Evolutionary conservation across 2,888 invertebrate genomes (phyloP).

Genomic region (Drosophila yooni): DNA sequence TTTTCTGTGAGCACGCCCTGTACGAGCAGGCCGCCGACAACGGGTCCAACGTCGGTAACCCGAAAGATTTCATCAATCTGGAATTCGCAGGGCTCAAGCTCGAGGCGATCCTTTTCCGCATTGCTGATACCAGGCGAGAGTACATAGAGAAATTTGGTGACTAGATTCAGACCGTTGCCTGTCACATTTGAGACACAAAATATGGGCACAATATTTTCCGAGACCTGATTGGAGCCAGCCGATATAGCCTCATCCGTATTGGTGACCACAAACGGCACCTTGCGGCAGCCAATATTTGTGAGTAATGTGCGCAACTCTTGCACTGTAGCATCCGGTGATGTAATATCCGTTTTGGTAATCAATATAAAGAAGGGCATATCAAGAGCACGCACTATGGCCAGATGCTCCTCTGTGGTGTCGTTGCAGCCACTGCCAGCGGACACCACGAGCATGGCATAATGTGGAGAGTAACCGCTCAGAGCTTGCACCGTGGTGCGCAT

Average conservation of each 20-base stretch:
- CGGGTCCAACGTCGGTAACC: conserved; percentile 92
- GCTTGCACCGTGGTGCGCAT: conserved; percentile 97
- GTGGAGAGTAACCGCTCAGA: conserved; percentile 96
- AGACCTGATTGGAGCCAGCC: conserved; percentile 88
- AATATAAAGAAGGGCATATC: conserved; percentile 97
- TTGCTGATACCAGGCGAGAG: conserved; percentile 89
- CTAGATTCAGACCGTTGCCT: conserved; percentile 92
- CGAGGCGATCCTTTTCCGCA: conserved; percentile 89
- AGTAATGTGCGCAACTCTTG: conserved; percentile 88
- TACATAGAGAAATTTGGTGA: conserved; percentile 94
- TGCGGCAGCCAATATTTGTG: conserved; percentile 88
- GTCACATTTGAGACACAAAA: conserved; percentile 96
- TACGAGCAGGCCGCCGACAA: conserved; percentile 93
- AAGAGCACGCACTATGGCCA: conserved; percentile 92
- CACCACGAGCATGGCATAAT: conserved; percentile 94
- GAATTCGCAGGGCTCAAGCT: conserved; percentile 92
- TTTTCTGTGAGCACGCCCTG: conserved; percentile 95
- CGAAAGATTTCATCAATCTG: conserved; percentile 98
- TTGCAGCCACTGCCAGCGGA: conserved; percentile 93
- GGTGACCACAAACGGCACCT: conserved; percentile 88
- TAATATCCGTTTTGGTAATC: conserved; percentile 96
- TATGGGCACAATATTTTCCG: conserved; percentile 90
- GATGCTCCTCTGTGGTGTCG: conserved; percentile 95
- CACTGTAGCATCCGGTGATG: conserved; percentile 86
- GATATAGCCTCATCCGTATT: conserved; percentile 91